Evolutionary conservation across 2,113 vertebrate species (phyloP).

Genomic region (Hypanus sabinus): DNA sequence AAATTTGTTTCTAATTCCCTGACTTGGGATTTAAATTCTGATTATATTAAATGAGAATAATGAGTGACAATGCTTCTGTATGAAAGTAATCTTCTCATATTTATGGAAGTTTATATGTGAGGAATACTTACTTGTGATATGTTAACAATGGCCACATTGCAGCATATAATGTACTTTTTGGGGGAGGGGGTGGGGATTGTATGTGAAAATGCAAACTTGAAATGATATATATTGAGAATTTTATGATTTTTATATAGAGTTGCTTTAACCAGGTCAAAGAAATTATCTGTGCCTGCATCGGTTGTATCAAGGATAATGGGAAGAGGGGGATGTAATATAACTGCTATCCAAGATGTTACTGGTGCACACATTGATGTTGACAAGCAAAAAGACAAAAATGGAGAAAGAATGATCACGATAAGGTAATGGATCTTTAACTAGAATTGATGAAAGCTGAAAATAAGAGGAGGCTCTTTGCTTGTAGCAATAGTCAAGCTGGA

Average conservation of each 20-base stretch:
- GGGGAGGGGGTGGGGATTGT: background rate
- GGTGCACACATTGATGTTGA: conserved; percentile 97
- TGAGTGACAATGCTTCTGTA: background rate
- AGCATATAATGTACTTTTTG: background rate
- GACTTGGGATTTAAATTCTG: background rate
- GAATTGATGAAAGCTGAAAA: background rate
- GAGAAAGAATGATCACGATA: conserved; percentile 98
- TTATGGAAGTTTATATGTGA: background rate
- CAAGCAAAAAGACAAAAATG: conserved; percentile 99
- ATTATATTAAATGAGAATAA: background rate
- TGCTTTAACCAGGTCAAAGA: conserved; percentile 79
- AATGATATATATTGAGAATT: conserved; percentile 37
- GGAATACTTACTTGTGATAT: background rate
- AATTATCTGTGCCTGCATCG: conserved; percentile 92
- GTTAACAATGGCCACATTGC: background rate
- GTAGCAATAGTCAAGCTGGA: background rate
- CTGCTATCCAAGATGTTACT: conserved; percentile 95
- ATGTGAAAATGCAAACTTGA: conserved; percentile 24
- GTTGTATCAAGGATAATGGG: conserved; percentile 98
- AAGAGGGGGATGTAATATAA: conserved; percentile 95
- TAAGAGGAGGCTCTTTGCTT: background rate
- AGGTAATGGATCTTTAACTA: conserved; percentile 59
- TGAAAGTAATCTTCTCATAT: background rate
- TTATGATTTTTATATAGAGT: conserved; percentile 21
- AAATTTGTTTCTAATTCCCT: background rate